Evolutionary conservation across 2,888 invertebrate species (phyloP), one percentile per base, ranked within the genome.

Genomic region (Eulithis testata): DNA sequence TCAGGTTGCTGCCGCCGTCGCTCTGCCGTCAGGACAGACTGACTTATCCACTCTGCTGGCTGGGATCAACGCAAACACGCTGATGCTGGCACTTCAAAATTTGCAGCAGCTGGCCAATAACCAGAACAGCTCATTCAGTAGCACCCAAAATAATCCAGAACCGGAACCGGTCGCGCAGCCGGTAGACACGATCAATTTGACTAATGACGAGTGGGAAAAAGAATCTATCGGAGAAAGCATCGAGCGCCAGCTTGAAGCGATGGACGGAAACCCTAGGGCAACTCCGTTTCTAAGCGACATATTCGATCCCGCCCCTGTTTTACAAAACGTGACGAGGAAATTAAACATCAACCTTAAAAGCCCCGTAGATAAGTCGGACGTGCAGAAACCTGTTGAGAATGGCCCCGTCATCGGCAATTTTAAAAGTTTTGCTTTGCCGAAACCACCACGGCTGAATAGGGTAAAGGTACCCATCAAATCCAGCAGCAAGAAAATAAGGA

Each of bases 391-490:
- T 31, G 85, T 88, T 69, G 90, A 90, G 67, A 87, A 86, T 68
- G 84, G 85, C 2, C 86, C 88, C 31, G 87, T 93, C 49, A 89
- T 93, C 78, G 93, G 92, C 21, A 90, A 87, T 76, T 93, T 93
- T 75, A 93, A 93, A 86, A 93, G 93, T 73, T 93, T 93, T 68
- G 93, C 93, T 31, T 77, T 92, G 53, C 93, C 93, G 9, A 93
- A 93, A 82, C 93, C 93, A 14, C 88, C 93, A 54, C 74, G 93
- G 73, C 78, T 93, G 71, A 93, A 91, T 82, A 87, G 91, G 74
- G 84, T 93, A 71, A 93, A 91, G 83, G 76, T 90, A 70, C 76
- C 89, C 4, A 84, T 90, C 54, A 91, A 91, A 83, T 77, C 83
- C 62, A 75, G 83, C 59, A 90, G 89, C 54, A 90, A 86, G 72